Conservation (phyloP, 2,113 vertebrate species). For the Potamarius usumacintae region DNA sequence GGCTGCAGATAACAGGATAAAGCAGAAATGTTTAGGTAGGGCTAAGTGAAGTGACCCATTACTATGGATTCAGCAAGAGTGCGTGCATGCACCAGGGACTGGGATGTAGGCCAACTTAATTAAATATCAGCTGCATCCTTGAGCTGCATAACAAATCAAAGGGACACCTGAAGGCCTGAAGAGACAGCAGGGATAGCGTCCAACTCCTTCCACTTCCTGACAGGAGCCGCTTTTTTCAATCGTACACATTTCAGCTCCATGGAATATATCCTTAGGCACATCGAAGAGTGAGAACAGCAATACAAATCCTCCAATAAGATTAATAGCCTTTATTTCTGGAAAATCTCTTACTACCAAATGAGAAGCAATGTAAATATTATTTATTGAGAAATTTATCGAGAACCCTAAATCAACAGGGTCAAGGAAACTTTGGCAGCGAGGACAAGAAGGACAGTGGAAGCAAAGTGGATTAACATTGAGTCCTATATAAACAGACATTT, state of each 20-base stretch:
- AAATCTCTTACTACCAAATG: not conserved
- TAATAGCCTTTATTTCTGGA: conserved; percentile 11
- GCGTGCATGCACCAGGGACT: conserved; percentile 9
- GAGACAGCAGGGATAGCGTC: conserved; percentile 10
- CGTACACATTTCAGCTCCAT: not conserved
- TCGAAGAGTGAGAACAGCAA: not conserved
- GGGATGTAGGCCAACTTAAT: conserved; percentile 47
- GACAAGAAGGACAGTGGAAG: not conserved
- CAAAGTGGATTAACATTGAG: not conserved
- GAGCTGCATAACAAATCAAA: conserved; percentile 41
- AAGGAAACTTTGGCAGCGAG: not conserved
- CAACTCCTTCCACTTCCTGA: conserved; percentile 1
- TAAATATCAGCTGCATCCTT: conserved; percentile 49
- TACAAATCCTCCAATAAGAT: not conserved
- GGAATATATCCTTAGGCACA: conserved; percentile 2
- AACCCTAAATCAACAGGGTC: not conserved
- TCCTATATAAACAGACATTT: not conserved
- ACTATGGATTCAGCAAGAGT: conserved; percentile 24
- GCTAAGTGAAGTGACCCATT: conserved; percentile 11
- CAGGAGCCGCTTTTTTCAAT: conserved; percentile 12
- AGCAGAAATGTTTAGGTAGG: conserved; percentile 1
- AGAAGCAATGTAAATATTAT: not conserved
- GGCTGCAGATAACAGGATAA: not conserved
- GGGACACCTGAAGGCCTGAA: conserved; percentile 40
- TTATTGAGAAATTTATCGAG: no score